A percentile compares a stretch with the other conserved stretches of the same genome.
phyloP scores from a whole-genome alignment of 2,797 vertebrate genomes.

The Pseudocheirus occidentalis region DNA sequence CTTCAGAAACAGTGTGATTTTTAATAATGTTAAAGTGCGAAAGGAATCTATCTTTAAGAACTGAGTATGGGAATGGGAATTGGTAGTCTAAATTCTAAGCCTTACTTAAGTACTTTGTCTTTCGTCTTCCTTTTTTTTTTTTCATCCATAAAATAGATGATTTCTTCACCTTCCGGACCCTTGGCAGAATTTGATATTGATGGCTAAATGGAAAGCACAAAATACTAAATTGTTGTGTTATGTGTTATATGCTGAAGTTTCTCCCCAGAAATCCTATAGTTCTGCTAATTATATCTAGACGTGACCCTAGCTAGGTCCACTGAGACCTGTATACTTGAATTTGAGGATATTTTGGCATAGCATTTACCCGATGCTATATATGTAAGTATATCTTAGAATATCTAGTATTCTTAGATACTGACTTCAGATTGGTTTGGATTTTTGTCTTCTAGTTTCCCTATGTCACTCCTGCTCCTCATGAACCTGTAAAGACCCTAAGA shows the following conservation, averaged over 20 bases:
- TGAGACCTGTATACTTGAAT: neutral
- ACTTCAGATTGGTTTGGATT: neutral
- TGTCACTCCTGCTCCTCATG: slow-evolving; percentile 96
- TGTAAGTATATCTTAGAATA: no score
- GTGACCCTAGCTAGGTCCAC: neutral
- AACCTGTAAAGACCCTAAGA: slow-evolving; percentile 97
- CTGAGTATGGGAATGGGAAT: neutral
- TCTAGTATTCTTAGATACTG: neutral
- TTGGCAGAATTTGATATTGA: neutral
- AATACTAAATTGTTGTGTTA: neutral
- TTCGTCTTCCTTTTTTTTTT: neutral
- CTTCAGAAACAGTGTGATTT: neutral
- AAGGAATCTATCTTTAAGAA: neutral
- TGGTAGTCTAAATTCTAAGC: neutral
- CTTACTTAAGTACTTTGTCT: neutral
- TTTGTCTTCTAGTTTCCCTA: slow-evolving; percentile 93
- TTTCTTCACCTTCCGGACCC: neutral
- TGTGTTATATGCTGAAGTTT: neutral
- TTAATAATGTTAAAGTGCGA: neutral
- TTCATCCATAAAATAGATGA: neutral
- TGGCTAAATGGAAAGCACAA: neutral
- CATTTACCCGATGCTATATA: no score
- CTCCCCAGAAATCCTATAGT: neutral
- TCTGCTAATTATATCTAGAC: neutral
- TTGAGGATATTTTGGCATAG: neutral